These are phyloP conservation scores for Torymus aiolomorphi DNA, from an alignment of 2,888 invertebrate species.

Conservation along the genomic window DNA sequence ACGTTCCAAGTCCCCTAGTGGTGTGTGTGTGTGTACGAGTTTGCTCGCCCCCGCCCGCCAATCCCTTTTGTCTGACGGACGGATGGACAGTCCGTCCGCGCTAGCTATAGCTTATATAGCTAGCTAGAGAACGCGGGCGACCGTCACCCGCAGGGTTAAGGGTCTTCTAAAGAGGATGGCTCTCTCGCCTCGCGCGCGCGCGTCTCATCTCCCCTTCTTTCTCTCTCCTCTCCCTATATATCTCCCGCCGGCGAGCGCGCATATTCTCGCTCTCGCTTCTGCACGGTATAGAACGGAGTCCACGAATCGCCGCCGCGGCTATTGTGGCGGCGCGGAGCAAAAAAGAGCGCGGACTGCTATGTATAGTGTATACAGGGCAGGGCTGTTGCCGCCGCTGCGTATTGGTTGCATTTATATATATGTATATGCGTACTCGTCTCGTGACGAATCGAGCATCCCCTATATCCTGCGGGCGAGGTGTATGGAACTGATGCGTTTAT, in stretches of 20 bases:
- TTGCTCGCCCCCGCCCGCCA: slow-evolving; percentile 59
- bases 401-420: too few species aligned
- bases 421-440: neutral
- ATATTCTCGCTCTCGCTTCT: slow-evolving; percentile 11
- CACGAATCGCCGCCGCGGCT: too few species aligned
- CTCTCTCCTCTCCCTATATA: slow-evolving; percentile 9
- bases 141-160: slow-evolving; percentile 75
- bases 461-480: too few species aligned
- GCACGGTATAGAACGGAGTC: neutral
- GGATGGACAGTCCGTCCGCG: slow-evolving; percentile 58
- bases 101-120: slow-evolving; percentile 40
- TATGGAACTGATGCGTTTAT: too few species aligned
- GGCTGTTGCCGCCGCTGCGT: too few species aligned
- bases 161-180: slow-evolving; percentile 72
- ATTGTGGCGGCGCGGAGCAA: too few species aligned
- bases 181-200: slow-evolving; percentile 55
- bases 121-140: slow-evolving; percentile 68
- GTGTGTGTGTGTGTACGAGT: slow-evolving; percentile 3
- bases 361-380: too few species aligned
- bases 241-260: neutral
- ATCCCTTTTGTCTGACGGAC: slow-evolving; percentile 68
- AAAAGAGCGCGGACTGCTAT: too few species aligned
- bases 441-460: slow-evolving; percentile 42
- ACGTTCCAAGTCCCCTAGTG: slow-evolving; percentile 35
- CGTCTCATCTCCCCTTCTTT: slow-evolving; percentile 42